Percentiles rank a stretch among this genome's conserved stretches.
Conservation (phyloP, 2,888 invertebrate species). For the Metallyticus violacea region DNA sequence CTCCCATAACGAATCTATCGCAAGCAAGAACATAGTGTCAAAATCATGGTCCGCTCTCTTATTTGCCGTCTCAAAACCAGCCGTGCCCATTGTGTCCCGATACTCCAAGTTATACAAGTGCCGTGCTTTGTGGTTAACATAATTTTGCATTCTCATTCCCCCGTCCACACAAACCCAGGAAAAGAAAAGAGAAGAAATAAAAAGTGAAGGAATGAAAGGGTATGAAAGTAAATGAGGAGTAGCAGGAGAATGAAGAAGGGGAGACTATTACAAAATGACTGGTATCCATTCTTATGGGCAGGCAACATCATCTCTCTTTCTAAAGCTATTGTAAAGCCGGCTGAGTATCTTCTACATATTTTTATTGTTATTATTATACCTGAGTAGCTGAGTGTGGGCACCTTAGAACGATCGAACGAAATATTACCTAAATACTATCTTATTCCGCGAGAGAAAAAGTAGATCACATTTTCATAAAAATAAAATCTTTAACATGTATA, state of each 20-base stretch:
- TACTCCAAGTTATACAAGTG: background rate
- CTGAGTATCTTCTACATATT: background rate
- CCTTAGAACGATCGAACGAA: background rate
- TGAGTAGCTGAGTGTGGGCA: background rate
- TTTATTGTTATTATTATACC: background rate
- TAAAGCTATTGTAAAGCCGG: background rate
- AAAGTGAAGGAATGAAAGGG: background rate
- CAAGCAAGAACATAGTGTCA: background rate
- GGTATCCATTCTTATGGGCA: background rate
- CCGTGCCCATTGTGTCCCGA: too few species aligned
- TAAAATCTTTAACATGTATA: too few species aligned
- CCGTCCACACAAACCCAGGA: background rate
- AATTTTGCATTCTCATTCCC: slow-evolving; percentile 13
- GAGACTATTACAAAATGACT: slow-evolving; percentile 12
- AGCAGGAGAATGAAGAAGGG: background rate
- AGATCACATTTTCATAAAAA: too few species aligned
- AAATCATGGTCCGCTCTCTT: background rate
- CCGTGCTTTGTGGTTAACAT: background rate
- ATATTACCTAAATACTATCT: too few species aligned
- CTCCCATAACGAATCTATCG: background rate
- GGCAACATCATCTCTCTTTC: background rate
- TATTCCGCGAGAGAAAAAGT: too few species aligned
- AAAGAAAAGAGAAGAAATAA: background rate
- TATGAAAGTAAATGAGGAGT: background rate
- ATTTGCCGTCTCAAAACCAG: background rate